A percentile compares a stretch with the other conserved stretches of the same genome.
These are phyloP conservation scores for Seira sanloemensis DNA, from an alignment of 2,888 invertebrate species.

Conservation along the genomic window DNA sequence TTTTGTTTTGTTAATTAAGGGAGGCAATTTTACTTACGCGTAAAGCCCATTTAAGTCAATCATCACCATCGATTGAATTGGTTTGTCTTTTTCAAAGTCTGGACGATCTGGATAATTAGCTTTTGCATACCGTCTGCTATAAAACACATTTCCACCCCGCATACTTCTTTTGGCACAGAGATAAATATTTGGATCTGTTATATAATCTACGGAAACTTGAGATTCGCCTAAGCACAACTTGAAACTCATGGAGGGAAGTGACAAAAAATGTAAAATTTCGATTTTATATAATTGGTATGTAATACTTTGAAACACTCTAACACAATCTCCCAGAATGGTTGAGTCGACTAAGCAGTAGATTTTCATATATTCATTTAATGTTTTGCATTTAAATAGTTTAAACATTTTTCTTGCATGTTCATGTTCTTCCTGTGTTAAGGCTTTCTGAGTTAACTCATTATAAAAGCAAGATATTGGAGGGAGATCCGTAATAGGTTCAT, in stretches of 20 bases:
- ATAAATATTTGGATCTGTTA: background rate
- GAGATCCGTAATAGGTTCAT: background rate
- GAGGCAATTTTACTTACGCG: no score
- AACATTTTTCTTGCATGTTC: background rate
- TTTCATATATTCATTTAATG: background rate
- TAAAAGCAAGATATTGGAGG: background rate
- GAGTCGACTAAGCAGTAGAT: background rate
- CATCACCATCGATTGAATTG: background rate
- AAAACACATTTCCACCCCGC: background rate
- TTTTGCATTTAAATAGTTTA: background rate
- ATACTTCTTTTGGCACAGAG: background rate
- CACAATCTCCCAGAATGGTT: background rate
- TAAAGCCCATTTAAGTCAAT: conserved; percentile 4
- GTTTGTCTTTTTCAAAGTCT: background rate
- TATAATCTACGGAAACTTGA: background rate
- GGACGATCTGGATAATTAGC: background rate
- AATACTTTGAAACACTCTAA: background rate
- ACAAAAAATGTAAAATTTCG: background rate
- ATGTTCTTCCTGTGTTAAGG: background rate
- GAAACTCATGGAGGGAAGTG: background rate
- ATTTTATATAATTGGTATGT: background rate
- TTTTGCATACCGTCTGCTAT: background rate
- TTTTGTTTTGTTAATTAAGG: no score
- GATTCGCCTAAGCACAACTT: background rate
- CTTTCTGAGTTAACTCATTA: background rate